Evolutionary conservation across 2,797 vertebrate species (phyloP), one percentile per base, ranked within the genome.

Genomic region (Pseudochromis fuscus): DNA sequence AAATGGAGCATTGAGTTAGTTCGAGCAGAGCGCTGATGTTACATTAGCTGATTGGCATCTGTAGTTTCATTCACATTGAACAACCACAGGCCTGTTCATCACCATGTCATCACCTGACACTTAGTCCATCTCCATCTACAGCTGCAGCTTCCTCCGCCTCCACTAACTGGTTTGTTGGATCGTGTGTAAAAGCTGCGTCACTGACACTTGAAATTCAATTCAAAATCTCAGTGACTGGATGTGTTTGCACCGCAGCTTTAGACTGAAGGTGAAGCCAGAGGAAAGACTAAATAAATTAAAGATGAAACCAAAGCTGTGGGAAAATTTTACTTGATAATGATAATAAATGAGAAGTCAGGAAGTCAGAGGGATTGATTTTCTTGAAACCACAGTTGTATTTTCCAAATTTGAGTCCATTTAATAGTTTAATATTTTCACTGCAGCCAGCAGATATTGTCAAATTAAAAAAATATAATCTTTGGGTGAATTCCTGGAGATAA

Each of bases 281-380:
- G 25, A 53, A 51, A n/a, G n/a, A 21, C 4, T 2, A 37, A 18
- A 65, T 50, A 40, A 65, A 31, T 16, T 30, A 18, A 4, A 50
- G n/a, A 50, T 12, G 24, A 27, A 28, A 38, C 15, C 25, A 49
- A 24, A 28, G 11, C n/a, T 15, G 38, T n/a, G 42, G 28, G 28
- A 52, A 51, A 42, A 25, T 33, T 53, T 40, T 37, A 51, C 35
- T 27, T 52, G 37, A 65, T 30, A 19, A 44, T 52, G 49, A 38
- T 38, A 30, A 13, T 18, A 5, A 44, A 53, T 65, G 49, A 65
- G 30, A 64, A 49, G 59, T 27, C 57, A 57, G 27, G 28, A 58
- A 30, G 30, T 30, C 30, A 12, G 4, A 13, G 0, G 2, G 23
- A 62, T 35, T 49, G 24, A 62, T 62, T 62, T 19, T 62, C 45